phyloP scores from a whole-genome alignment of 2,888 invertebrate genomes.

The Bibio marci region DNA sequence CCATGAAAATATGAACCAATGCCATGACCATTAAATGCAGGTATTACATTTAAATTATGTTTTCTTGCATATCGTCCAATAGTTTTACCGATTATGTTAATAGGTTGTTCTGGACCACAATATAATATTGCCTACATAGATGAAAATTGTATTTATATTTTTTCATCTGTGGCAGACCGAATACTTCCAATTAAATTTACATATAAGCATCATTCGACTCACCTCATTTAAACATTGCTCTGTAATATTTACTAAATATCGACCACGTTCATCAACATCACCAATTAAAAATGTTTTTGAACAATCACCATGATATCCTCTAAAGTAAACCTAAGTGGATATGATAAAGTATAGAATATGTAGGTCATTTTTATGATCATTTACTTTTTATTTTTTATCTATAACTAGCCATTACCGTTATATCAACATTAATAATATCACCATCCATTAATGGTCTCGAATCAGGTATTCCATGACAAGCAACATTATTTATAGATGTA shows the following conservation, averaged over 20 bases:
- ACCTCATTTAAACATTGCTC: constrained; percentile 51
- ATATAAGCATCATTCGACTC: constrained; percentile 13
- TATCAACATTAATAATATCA: constrained; percentile 80
- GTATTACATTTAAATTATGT: constrained; percentile 49
- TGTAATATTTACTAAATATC: constrained; percentile 49
- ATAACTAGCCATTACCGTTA: constrained; percentile 54
- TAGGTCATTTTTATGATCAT: too few relatives aligned
- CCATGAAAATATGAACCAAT: constrained; percentile 88
- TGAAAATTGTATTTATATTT: neutral
- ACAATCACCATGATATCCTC: constrained; percentile 86
- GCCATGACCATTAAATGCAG: constrained; percentile 79
- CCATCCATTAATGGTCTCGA: constrained; percentile 60
- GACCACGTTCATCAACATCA: constrained; percentile 56
- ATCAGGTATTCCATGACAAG: constrained; percentile 89
- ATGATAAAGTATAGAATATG: too few relatives aligned
- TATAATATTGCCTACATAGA: constrained; percentile 33
- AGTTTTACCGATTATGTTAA: constrained; percentile 41
- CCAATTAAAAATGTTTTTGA: constrained; percentile 77
- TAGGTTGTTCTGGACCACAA: constrained; percentile 42
- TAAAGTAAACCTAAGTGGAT: constrained; percentile 52
- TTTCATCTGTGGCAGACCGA: neutral
- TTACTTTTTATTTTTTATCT: too few relatives aligned
- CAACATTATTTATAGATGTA: constrained; percentile 81
- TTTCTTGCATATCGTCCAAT: constrained; percentile 46
- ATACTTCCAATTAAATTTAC: too few relatives aligned